Base-by-base conservation (phyloP, 1,140 invertebrate species). In the Helicorthomorpha holstii region DNA sequence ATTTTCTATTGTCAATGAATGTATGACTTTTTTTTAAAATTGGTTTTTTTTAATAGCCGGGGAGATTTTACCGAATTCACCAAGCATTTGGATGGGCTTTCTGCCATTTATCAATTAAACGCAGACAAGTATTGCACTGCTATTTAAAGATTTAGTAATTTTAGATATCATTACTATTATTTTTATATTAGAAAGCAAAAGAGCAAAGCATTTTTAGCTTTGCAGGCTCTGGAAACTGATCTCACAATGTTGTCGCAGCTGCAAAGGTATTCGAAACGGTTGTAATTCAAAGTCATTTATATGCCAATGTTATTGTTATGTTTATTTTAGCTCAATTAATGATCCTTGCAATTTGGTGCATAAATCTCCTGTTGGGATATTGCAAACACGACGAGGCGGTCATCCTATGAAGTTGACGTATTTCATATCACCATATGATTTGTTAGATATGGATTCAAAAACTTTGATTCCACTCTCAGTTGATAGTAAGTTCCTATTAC, bases 51-150 rank as follows among this genome's bases (percentile, higher is more conserved):
- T 56, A 56, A 48, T 44, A 57, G 48, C 24, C 51, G 53, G 21
- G 81, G 86, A 23, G 84, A 95, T 68, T 95, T 94, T 71, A 73
- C 80, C n/a, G 88, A 92, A 68, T 94, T 95, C 63, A 86, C 85
- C 1, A 77, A 81, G 1, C 92, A 96, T 67, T 66, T 96, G 2
- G 85, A 93, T 70, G 90, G 88, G 2, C 74, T 96, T 29, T 80
- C 81, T 38, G 83, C 87, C 1, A 92, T 95, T 56, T 96, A 95
- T 66, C 85, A 92, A 65, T 69, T 95, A 16, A 90, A 90, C 69
- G 87, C 87, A 10, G 90, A 96, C 62, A 92, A 92, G 63, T 93
- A 90, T 70, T 46, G 19, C 19, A 12, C 19, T 4, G 44, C 19
- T 46, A 22, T 7, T 10, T 46, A 46, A 46, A 46, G 4, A 22